Conservation (phyloP, 2,797 vertebrate genomes). For the Darevskia nairensis region DNA sequence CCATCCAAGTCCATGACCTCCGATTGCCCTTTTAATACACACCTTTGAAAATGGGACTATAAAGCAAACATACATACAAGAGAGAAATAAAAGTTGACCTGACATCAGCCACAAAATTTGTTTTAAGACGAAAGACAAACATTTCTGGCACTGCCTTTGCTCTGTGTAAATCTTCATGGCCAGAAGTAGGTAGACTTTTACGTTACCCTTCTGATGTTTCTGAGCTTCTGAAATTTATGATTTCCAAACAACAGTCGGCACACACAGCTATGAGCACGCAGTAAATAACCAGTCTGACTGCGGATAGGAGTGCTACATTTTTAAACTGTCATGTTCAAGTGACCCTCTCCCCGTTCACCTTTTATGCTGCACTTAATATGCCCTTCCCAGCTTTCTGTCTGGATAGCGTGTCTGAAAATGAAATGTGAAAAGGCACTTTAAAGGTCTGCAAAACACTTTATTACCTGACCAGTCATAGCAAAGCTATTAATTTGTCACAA, state of each 20-base stretch:
- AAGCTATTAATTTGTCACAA: slow-evolving; percentile 1
- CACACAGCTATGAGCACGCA: neutral
- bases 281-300: slow-evolving; percentile 6
- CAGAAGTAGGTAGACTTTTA: neutral
- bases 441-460: slow-evolving; percentile 1
- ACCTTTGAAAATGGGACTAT: neutral
- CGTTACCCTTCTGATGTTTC: neutral
- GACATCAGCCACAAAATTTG: neutral
- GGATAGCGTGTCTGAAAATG: neutral
- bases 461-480: neutral
- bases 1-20: neutral
- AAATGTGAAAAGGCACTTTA: neutral
- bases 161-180: slow-evolving; percentile 14
- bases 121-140: neutral
- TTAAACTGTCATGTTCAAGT: slow-evolving; percentile 1
- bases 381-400: slow-evolving; percentile 2
- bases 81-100: neutral
- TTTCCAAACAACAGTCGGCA: slow-evolving; percentile 6
- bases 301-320: neutral
- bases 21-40: neutral
- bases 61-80: neutral
- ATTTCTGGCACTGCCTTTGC: neutral
- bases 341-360: neutral
- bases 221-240: neutral
- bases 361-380: neutral